These are phyloP conservation scores for Ectobius pallidus DNA, from an alignment of 2,888 invertebrate species.

Conservation along the genomic window DNA sequence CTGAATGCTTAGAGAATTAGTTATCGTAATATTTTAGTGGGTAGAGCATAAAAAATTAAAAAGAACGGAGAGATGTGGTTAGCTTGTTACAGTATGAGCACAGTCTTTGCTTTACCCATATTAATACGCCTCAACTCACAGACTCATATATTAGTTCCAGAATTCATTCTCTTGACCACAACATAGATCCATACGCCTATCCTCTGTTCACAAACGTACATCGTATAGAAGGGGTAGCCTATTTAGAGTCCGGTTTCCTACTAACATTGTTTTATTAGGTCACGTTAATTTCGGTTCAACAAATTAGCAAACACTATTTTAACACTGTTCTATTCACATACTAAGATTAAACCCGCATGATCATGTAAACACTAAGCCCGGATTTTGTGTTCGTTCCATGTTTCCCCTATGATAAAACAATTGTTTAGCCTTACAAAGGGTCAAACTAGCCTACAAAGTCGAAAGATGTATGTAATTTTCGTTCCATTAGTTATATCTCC, in stretches of 20 bases:
- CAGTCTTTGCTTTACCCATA: background rate
- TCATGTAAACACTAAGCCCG: background rate
- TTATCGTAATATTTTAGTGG: background rate
- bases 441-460: no score
- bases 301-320: conserved; percentile 6
- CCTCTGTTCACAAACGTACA: background rate
- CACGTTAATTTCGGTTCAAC: conserved; percentile 11
- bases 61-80: background rate
- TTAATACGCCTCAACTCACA: background rate
- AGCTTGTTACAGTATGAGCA: background rate
- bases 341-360: background rate
- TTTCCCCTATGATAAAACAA: no score
- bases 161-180: background rate
- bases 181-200: background rate
- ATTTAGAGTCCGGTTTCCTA: background rate
- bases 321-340: background rate
- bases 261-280: conserved; percentile 2
- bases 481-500: no score
- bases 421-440: no score
- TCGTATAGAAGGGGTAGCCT: background rate
- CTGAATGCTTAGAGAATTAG: background rate
- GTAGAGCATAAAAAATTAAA: background rate
- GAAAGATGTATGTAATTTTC: no score
- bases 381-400: background rate
- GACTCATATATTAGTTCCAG: background rate